Evolutionary conservation across 2,888 invertebrate species (phyloP), one percentile per base, ranked within the genome.

Genomic region (Aphodius sticticus): DNA sequence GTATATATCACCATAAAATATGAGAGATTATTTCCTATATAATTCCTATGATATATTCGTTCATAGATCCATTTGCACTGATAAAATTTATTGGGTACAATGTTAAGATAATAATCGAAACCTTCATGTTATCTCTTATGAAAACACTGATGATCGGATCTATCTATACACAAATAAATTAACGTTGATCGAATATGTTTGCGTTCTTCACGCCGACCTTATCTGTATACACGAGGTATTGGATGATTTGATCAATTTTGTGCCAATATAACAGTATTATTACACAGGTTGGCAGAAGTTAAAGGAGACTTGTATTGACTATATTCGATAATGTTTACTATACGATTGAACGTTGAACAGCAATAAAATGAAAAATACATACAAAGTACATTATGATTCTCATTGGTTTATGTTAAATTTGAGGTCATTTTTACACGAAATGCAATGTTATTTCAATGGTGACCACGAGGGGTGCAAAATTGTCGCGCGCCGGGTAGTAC

Each of bases 141-240:
- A 53, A 53, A 53, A 53, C 53, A 53, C 12, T 53, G 9, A 53
- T 53, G 53, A 5, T 53, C 2, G 9, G 53, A 53, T 53, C 53
- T 53, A 53, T 53, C 53, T 53, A 53, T 53, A 53, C 53, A 53
- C 53, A 53, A 53, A 53, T 53, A 53, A 53, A 53, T 53, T 53
- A 53, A 53, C 4, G 53, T 53, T 53, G 53, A 53, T 53, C 53
- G 53, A 53, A 53, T 53, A 53, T 53, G 53, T 53, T 53, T 53
- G 53, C 53, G 53, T 53, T 53, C 53, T 53, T 53, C 53, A 53
- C 53, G 12, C 53, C 53, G 53, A 1, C 12, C 53, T 53, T 53
- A 53, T 53, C 53, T 53, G 12, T 53, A 53, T 53, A 53, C 53
- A 53, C 53, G 53, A 9, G 53, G 12, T 12, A 53, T 53, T 53